A percentile compares a stretch with the other conserved stretches of the same genome.
These are phyloP conservation scores for Cuniculus paca DNA, from an alignment of 2,797 vertebrate genomes.

Conservation along the genomic window DNA sequence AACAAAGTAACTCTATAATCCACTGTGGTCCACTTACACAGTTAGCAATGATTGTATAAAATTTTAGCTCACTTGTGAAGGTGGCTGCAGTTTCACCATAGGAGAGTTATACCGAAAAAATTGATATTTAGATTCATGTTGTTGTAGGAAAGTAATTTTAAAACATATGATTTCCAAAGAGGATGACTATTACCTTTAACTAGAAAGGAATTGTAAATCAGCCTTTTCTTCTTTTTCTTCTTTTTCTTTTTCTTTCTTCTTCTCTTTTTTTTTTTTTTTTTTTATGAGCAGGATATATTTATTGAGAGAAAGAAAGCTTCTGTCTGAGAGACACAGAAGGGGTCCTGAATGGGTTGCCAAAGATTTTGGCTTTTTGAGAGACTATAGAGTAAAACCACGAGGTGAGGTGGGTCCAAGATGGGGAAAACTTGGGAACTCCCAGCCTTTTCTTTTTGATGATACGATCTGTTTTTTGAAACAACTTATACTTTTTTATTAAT, in stretches of 20 bases:
- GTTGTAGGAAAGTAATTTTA: constrained; percentile 46
- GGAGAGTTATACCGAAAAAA: constrained; percentile 5
- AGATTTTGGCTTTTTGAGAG: no score
- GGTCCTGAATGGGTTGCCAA: no score
- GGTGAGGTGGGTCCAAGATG: no score
- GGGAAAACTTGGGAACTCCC: no score
- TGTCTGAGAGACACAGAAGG: no score
- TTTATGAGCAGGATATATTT: no score
- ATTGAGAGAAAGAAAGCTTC: no score
- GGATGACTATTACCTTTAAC: constrained; percentile 9
- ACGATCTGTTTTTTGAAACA: constrained; percentile 44
- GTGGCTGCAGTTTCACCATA: background rate
- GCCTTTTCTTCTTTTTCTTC: background rate
- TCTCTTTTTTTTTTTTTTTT: no score
- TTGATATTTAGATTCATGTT: background rate
- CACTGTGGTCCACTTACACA: background rate
- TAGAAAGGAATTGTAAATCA: constrained; percentile 47
- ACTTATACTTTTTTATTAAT: constrained; percentile 8
- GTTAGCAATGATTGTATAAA: background rate
- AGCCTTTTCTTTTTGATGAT: constrained; percentile 2
- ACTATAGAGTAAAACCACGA: no score
- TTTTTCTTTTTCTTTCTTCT: no score
- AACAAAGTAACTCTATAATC: background rate
- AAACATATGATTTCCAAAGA: constrained; percentile 26
- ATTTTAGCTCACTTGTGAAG: constrained; percentile 40